Evolutionary conservation across 2,797 vertebrate species (phyloP), one percentile per base, ranked within the genome.

Genomic region (Oophaga sylvatica): DNA sequence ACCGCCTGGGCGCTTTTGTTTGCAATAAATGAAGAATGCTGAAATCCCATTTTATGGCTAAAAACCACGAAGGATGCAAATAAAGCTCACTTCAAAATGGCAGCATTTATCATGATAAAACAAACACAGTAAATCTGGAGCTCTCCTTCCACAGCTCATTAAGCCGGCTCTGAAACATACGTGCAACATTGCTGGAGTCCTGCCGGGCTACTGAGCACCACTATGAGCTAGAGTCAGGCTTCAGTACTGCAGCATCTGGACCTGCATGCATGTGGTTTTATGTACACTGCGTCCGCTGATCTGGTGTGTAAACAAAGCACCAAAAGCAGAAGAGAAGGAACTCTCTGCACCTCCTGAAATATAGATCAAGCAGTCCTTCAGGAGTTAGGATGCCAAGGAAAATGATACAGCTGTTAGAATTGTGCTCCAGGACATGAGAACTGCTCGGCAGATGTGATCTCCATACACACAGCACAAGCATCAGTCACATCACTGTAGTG

Each of bases 121-220:
- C 91, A 92, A 93, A 88, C 83, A 59, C 91, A 87, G 90, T 92
- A 93, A 92, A 93, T 94, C 91, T 94, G 90, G 91, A 88, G 92
- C 91, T 93, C 92, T 93, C 82, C 92, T 93, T 93, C 91, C 89
- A 92, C 92, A 95, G 93, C 91, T 94, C 94, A 93, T 93, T 94
- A 94, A 92, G 87, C 70, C 83, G 15, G 79, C 71, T 86, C 63
- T n/a, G 87, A 86, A 86, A 89, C 83, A 89, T 89, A 77, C 82
- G 73, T 86, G 87, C 87, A 86, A 76, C 84, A 78, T 86, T 67
- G 67, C 71, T 78, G 87, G 80, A 78, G 79, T 85, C 87, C 87
- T 77, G 83, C 87, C 17, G 87, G 31, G 83, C 59, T 80, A 65
- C 73, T 45, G 82, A 87, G 63, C 68, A 62, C 83, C 59, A 62